These are phyloP conservation scores for Thryonomys swinderianus DNA, from an alignment of 2,113 vertebrate species.

Conservation along the genomic window DNA sequence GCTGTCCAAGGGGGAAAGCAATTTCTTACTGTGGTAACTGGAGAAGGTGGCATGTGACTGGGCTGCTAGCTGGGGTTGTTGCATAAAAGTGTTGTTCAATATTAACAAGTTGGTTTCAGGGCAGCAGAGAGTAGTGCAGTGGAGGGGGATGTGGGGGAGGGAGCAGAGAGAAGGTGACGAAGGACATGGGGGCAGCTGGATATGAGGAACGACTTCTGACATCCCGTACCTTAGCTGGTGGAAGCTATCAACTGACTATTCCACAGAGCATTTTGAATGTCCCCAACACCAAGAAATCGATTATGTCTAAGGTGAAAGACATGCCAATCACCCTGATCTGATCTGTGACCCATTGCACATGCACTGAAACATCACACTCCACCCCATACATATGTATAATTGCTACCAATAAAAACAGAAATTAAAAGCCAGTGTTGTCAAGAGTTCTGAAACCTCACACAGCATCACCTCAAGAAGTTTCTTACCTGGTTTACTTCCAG, in stretches of 20 bases:
- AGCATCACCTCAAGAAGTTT: not conserved
- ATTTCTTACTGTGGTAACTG: not conserved
- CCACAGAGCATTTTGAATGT: not conserved
- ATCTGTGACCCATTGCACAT: not conserved
- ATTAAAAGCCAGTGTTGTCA: not conserved
- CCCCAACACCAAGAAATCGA: not conserved
- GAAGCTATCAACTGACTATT: not conserved
- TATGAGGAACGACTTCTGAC: not conserved
- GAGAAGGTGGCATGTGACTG: not conserved
- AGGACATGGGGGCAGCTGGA: not conserved
- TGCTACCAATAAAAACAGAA: not conserved
- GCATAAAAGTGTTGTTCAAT: not conserved
- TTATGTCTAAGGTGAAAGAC: not conserved
- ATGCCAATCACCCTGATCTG: not conserved
- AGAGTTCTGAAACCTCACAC: not conserved
- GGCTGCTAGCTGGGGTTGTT: not conserved
- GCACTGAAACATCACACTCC: not conserved
- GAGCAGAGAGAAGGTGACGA: not conserved
- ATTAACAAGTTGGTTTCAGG: not conserved
- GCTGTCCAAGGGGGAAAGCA: not conserved
- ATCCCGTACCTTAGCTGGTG: not conserved
- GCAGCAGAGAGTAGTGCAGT: not conserved
- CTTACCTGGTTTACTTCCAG: not conserved
- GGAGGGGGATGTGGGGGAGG: not conserved
- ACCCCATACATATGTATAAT: not conserved